Evolutionary conservation across 2,888 invertebrate genomes (phyloP), one percentile per base, ranked within the genome.

Genomic region (Parochlus steinenii): DNA sequence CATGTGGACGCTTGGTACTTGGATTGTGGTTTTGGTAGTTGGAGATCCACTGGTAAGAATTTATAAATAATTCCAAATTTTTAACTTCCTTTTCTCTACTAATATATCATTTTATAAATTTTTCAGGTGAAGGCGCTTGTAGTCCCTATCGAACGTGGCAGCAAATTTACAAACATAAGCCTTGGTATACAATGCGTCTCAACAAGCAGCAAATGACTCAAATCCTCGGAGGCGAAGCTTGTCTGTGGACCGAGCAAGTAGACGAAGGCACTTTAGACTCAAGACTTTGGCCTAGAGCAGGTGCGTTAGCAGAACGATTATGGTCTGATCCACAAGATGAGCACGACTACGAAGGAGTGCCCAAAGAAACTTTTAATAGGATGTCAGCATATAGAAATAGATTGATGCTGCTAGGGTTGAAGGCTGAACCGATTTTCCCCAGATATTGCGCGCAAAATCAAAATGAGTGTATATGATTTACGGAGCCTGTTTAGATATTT

Each of bases 1-100:
- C 85, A 86, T 56, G 83, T 83, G 36, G 85, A 86, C 53, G 81
- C 82, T 4, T 82, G 82, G 81, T 86, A 85, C 57, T 63, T 86
- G 44, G 85, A 86, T 54, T 86, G 85, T 51, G 86, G 86, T 2
- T 83, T 80, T 53, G 83, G 82, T 1, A 74, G 74, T 42, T 86
- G 86, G 86, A 65, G 83, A 16, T 77, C 81, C 49, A 73, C 72
- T 18, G 58, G 58, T 37, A 31, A 11, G 24, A 16, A 18, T 25
- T 25, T 31, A 20, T 16, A 5, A 26, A 12, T 16, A 10, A 18
- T n/a, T n/a, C n/a, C n/a, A n/a, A n/a, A n/a, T 26, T 28, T 17
- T 12, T 34, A 7, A 11, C 20, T 27, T 26, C 5, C 5, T 11
- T 10, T 26, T 10, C n/a, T n/a, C n/a, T n/a, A n/a, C n/a, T n/a